phyloP scores from a whole-genome alignment of 2,797 vertebrate species.

The Phrynocephalus vlangalii region DNA sequence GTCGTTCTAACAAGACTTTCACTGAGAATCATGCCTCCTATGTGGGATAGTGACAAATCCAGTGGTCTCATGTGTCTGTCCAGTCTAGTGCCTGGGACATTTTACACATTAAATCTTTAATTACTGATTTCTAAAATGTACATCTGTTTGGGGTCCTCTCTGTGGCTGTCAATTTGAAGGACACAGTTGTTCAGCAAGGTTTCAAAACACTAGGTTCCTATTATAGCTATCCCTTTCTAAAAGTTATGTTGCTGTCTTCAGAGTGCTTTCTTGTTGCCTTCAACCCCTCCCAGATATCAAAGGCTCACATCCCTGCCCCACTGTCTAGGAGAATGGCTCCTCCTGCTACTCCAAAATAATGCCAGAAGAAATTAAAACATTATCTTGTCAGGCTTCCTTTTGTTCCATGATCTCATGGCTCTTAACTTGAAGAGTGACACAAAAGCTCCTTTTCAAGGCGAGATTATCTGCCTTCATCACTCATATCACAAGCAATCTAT shows the following conservation, averaged over 20 bases:
- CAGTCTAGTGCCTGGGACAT: no score
- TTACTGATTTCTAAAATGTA: no score
- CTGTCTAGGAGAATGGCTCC: neutral
- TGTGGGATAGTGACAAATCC: no score
- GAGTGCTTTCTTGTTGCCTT: neutral
- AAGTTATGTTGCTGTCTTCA: neutral
- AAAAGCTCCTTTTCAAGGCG: neutral
- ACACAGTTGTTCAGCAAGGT: neutral
- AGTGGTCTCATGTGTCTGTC: no score
- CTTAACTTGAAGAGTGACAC: no score
- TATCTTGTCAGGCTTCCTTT: neutral
- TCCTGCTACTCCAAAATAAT: neutral
- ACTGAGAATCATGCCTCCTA: no score
- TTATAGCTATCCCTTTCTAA: neutral
- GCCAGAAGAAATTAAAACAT: neutral
- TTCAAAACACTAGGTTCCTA: neutral
- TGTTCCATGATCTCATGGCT: slow-evolving; percentile 16
- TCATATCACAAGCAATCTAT: neutral
- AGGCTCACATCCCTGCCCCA: neutral
- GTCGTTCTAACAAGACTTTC: no score
- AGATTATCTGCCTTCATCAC: neutral
- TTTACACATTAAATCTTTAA: no score
- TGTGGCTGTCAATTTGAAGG: no score
- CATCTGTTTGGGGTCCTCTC: no score
- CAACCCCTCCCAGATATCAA: neutral